Evolutionary conservation across 2,797 vertebrate species (phyloP), one percentile per base, ranked within the genome.

Genomic region (Scarus forsteni): DNA sequence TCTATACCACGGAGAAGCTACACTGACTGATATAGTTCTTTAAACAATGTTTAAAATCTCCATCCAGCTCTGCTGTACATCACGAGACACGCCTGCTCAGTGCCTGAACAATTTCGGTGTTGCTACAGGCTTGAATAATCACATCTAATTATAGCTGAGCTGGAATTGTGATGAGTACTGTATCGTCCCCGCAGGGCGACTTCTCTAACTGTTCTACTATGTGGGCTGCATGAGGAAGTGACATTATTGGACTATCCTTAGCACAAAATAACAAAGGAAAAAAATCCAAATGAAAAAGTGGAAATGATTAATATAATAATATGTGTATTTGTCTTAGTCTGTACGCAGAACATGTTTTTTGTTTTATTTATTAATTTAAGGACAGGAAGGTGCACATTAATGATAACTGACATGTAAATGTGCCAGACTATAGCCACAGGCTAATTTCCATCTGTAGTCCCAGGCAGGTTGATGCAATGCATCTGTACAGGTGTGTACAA

Each of bases 71-170:
- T 18, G 70, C 39, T 80, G 58, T 57, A 70, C 70, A 63, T 70
- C 45, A 75, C 66, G 53, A 79, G 62, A 74, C 35, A 38, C 48
- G 51, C 18, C 79, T 78, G 66, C 58, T 60, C 56, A 70, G 51
- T 52, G 77, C 42, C 66, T 72, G 64, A 84, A 73, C 60, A 85
- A 49, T 75, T 85, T 85, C 69, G 75, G 67, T 81, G 64, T 65
- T 68, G 83, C 79, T 84, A 78, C 74, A 73, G 76, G 77, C 78
- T 49, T 15, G 73, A 83, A 70, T 84, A 84, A 90, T 90, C 86
- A 79, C 49, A 68, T 87, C 83, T 85, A 88, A 92, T 91, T 87
- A 83, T 73, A 76, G 65, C 69, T 10, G 9, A 57, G 75, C 55
- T 60, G 52, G 66, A 66, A 62, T 78, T 82, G 61, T 80, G 84